A percentile compares a stretch with the other conserved stretches of the same genome.
Conservation (phyloP, 2,797 vertebrate genomes). For the Carcharodon carcharias region DNA sequence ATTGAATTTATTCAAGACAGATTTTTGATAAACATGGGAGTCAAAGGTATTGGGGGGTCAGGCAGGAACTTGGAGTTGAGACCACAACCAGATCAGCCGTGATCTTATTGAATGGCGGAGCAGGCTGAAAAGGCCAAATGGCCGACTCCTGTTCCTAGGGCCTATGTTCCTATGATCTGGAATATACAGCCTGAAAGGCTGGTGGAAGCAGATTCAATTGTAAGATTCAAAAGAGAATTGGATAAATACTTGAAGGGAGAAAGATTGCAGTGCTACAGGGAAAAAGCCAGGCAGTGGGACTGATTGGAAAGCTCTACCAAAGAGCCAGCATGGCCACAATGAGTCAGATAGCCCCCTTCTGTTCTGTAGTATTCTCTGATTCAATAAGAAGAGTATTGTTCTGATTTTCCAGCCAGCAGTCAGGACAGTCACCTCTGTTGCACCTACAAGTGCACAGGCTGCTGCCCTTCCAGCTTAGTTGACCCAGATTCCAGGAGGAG, state of each 20-base stretch:
- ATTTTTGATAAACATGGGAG: too few species aligned
- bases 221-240: background rate
- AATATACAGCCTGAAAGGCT: background rate
- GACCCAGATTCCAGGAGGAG: background rate
- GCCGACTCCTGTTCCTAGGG: too few species aligned
- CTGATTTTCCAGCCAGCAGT: background rate
- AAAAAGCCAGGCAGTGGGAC: background rate
- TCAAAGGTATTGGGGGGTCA: too few species aligned
- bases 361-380: background rate
- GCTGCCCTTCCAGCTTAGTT: background rate
- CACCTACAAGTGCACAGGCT: background rate
- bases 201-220: background rate
- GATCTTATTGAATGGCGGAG: too few species aligned
- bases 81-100: too few species aligned
- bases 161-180: background rate
- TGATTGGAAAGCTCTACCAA: background rate
- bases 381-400: background rate
- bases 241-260: background rate
- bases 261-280: background rate
- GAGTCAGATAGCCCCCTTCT: background rate
- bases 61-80: too few species aligned
- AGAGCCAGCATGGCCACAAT: background rate
- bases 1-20: too few species aligned
- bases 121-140: too few species aligned
- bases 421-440: background rate